Evolutionary conservation across 1,140 invertebrate species (phyloP), one percentile per base, ranked within the genome.

Genomic region (Listronotus oregonensis): DNA sequence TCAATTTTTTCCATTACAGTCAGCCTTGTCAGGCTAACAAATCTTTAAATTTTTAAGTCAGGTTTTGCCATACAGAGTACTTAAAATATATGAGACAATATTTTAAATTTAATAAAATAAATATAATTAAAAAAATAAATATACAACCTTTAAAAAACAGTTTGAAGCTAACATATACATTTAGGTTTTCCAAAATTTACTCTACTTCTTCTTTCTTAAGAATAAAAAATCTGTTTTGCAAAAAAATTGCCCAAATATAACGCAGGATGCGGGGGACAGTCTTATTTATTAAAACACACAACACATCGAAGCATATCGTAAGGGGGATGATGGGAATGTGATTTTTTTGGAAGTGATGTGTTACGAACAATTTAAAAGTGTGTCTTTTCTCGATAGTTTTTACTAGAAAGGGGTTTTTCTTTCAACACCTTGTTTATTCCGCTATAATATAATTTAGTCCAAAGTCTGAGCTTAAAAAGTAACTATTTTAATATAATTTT

Each of bases 211-310:
- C n/a, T n/a, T n/a, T n/a, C n/a, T n/a, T n/a, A n/a, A n/a, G 34
- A 37, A 12, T 37, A 8, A 44, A 44, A 44, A n/a, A 15, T 15
- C 43, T 12, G 14, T 3, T 14, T 44, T 15, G 43, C 14, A 1
- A 15, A 15, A 1, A 27, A 49, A 49, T 27, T 21, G 46, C 18
- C 46, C 17, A 49, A 21, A 49, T 3, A 21, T 17, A 12, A 49
- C 46, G 46, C 46, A 49, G 15, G 21, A 49, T 21, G 46, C 46
- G 42, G 56, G 39, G 56, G 56, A 58, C 56, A 58, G 56, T 58
- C 56, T 58, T 58, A 58, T 58, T 47, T 21, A 27, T 58, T 47
- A 46, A 58, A 58, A 42, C 39, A 57, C 43, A 27, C 44, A 58
- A 31, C 32, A 47, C 42, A 46, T 58, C 42, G 37, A 46, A 58